phyloP scores from a whole-genome alignment of 2,888 invertebrate species.

The Orthosia cruda region DNA sequence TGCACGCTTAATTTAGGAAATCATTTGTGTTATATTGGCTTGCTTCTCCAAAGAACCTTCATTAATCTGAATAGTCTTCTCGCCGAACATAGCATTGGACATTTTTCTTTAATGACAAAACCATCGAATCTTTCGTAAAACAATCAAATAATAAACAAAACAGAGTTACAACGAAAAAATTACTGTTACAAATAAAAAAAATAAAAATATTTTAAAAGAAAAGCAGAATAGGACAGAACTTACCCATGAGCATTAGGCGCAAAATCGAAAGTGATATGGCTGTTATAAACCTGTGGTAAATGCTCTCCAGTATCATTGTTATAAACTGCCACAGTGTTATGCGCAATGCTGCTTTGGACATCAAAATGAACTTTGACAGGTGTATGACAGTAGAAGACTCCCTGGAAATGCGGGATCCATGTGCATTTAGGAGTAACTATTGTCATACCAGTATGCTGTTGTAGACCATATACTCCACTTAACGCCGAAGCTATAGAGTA shows the following conservation, averaged over 20 bases:
- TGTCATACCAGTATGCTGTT: conserved; percentile 77
- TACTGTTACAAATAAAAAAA: too few species aligned
- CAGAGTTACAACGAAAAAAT: too few species aligned
- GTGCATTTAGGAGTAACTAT: conserved; percentile 77
- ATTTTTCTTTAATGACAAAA: too few species aligned
- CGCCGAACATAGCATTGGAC: too few species aligned
- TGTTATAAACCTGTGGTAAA: conserved; percentile 81
- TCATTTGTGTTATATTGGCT: too few species aligned
- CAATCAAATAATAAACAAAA: too few species aligned
- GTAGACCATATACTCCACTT: conserved; percentile 78
- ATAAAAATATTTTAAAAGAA: not conserved
- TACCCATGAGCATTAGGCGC: conserved; percentile 82
- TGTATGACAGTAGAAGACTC: conserved; percentile 83
- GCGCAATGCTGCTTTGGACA: conserved; percentile 77
- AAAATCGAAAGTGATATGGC: conserved; percentile 83
- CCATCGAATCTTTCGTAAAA: too few species aligned
- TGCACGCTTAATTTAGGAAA: too few species aligned
- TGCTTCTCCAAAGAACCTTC: too few species aligned
- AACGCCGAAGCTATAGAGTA: conserved; percentile 86
- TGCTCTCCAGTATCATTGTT: conserved; percentile 82
- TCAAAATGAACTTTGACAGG: conserved; percentile 86
- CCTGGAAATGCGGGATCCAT: conserved; percentile 88
- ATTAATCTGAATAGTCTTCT: too few species aligned
- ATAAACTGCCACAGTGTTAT: conserved; percentile 80
- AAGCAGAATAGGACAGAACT: conserved; percentile 53